phyloP scores from a whole-genome alignment of 2,888 invertebrate genomes.

The Gymnosoma rotundatum region DNA sequence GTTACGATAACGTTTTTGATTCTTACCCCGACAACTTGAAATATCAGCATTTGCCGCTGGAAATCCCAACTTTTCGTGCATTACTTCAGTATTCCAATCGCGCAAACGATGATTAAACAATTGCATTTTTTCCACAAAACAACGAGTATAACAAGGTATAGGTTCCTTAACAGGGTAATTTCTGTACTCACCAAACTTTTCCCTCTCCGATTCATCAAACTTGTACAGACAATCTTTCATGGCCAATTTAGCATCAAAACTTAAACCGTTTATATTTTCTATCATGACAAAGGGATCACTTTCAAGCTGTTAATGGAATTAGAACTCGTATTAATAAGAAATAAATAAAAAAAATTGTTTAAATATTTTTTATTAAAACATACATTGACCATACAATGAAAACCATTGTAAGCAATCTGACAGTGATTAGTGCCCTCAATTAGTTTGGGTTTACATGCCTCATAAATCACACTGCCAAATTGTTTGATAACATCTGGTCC shows the following conservation, averaged over 20 bases:
- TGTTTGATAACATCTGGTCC: conserved; percentile 69
- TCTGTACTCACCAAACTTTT: conserved; percentile 72
- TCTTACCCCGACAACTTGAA: conserved; percentile 69
- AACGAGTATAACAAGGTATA: conserved; percentile 78
- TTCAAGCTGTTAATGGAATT: conserved; percentile 74
- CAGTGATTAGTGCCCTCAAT: conserved; percentile 72
- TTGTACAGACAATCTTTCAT: conserved; percentile 77
- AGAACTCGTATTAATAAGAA: not conserved
- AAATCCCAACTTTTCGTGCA: conserved; percentile 74
- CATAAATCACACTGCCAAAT: conserved; percentile 75
- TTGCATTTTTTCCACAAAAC: conserved; percentile 75
- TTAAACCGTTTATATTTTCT: conserved; percentile 74
- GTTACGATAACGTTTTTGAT: conserved; percentile 69
- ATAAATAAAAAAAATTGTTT: not conserved
- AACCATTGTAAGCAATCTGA: conserved; percentile 76
- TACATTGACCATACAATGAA: conserved; percentile 78
- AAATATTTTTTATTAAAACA: conserved; percentile 66
- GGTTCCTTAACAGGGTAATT: conserved; percentile 76
- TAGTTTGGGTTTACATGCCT: conserved; percentile 76
- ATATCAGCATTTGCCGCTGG: conserved; percentile 68
- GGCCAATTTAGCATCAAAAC: conserved; percentile 74
- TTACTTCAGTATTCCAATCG: conserved; percentile 74
- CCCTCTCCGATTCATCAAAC: conserved; percentile 75
- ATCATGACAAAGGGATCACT: conserved; percentile 78
- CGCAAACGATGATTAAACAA: conserved; percentile 74